Conservation (phyloP, 1,140 invertebrate genomes). For the Caenorhabditis tropicalis region DNA sequence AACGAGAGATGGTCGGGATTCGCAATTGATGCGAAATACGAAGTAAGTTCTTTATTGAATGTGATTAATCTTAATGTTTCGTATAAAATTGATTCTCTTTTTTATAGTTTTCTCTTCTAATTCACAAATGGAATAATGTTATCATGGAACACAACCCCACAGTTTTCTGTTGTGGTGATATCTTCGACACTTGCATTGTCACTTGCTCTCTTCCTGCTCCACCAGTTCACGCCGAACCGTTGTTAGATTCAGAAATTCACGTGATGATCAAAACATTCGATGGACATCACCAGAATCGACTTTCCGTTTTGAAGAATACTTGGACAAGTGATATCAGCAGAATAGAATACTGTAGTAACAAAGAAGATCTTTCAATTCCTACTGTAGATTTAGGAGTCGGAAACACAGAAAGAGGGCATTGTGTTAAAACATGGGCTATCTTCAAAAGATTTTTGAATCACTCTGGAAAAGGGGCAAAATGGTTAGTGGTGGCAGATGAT, state of each 20-base stretch:
- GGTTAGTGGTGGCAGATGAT: slow-evolving; percentile 48
- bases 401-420: slow-evolving; percentile 51
- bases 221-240: background rate
- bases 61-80: background rate
- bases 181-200: background rate
- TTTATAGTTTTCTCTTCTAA: background rate
- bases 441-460: background rate
- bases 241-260: slow-evolving; percentile 37
- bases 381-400: slow-evolving; percentile 20
- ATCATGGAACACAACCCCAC: background rate
- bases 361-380: background rate
- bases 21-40: slow-evolving; percentile 54
- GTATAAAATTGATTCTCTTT: background rate
- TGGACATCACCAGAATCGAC: slow-evolving; percentile 48
- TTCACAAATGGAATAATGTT: background rate
- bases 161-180: background rate
- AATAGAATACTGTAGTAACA: slow-evolving; percentile 41
- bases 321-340: background rate
- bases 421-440: slow-evolving; percentile 48
- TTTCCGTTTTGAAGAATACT: slow-evolving; percentile 17
- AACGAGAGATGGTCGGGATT: slow-evolving; percentile 10
- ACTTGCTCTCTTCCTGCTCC: background rate
- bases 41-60: slow-evolving; percentile 46
- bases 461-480: background rate
- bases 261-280: slow-evolving; percentile 48